Percentiles rank a stretch among this genome's conserved stretches.
Conservation (phyloP, 1,140 invertebrate genomes). For the Drosophila simulans region DNA sequence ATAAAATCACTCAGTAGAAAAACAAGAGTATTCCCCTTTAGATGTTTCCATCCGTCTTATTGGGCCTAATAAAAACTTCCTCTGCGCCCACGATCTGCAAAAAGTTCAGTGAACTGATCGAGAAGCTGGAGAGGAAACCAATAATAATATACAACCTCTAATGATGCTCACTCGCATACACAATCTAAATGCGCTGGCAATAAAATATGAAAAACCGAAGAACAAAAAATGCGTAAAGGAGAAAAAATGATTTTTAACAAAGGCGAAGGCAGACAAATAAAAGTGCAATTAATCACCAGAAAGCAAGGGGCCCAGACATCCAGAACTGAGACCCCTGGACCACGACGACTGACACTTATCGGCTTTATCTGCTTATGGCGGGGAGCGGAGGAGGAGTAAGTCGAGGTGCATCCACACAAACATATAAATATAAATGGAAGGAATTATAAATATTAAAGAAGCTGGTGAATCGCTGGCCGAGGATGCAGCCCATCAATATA, state of each 20-base stretch:
- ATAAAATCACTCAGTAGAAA: background rate
- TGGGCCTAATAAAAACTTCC: conserved; percentile 38
- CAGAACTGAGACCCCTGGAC: conserved; percentile 18
- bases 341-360: conserved; percentile 70
- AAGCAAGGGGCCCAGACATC: conserved; percentile 40
- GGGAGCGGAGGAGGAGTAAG: conserved; percentile 23
- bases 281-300: conserved; percentile 81
- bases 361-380: conserved; percentile 69
- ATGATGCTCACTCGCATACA: conserved; percentile 54
- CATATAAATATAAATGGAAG: conserved; percentile 62
- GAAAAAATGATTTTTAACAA: conserved; percentile 59
- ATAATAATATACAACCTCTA: conserved; percentile 67
- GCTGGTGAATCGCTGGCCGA: conserved; percentile 19
- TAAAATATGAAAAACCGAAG: conserved; percentile 64
- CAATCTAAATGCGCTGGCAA: conserved; percentile 62
- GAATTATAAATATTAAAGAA: conserved; percentile 74
- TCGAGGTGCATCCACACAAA: conserved; percentile 35
- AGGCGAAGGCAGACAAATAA: conserved; percentile 69
- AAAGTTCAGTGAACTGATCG: conserved; percentile 69
- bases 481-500: conserved; percentile 67
- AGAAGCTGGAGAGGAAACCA: conserved; percentile 28
- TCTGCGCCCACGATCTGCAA: conserved; percentile 44
- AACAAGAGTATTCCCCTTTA: conserved; percentile 1
- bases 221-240: conserved; percentile 40
- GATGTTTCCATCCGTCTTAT: conserved; percentile 22